Conservation (phyloP, 2,113 vertebrate genomes). For the Salminus brasiliensis region DNA sequence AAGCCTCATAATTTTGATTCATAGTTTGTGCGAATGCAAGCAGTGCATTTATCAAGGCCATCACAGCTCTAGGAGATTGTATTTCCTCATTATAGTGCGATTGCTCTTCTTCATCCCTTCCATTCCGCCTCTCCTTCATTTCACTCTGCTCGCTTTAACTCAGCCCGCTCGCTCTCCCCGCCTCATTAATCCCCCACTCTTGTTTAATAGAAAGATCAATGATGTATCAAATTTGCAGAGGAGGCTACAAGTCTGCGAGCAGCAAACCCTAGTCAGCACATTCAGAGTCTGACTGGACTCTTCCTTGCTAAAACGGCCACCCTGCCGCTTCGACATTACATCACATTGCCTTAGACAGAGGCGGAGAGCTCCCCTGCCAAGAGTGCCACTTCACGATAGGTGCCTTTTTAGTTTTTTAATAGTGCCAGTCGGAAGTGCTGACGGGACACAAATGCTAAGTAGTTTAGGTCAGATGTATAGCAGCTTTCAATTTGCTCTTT, state of each 20-base stretch:
- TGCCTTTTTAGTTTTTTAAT: constrained; percentile 38
- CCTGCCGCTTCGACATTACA: not conserved
- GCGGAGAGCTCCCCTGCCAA: constrained; percentile 9
- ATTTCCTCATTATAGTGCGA: constrained; percentile 55
- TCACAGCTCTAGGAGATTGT: constrained; percentile 32
- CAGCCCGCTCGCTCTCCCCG: constrained; percentile 35
- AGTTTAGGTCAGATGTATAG: constrained; percentile 5
- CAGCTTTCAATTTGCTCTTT: constrained; percentile 18
- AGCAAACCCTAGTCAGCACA: constrained; percentile 56
- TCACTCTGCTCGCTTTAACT: constrained; percentile 31
- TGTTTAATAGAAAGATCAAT: constrained; percentile 63
- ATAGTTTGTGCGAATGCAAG: constrained; percentile 35
- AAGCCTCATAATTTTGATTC: constrained; percentile 40
- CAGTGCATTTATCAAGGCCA: constrained; percentile 36
- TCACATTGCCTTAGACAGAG: constrained; percentile 20
- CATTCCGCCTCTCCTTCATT: constrained; percentile 23
- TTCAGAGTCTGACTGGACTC: constrained; percentile 45
- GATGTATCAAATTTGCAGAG: constrained; percentile 62
- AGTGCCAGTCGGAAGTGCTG: constrained; percentile 24
- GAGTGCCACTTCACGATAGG: constrained; percentile 17
- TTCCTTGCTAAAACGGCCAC: constrained; percentile 35
- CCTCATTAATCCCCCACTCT: constrained; percentile 59
- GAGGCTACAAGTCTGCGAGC: constrained; percentile 50
- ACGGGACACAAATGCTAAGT: constrained; percentile 29
- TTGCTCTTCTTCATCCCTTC: constrained; percentile 46